phyloP scores from a whole-genome alignment of 2,797 vertebrate genomes.

The Typhlichthys eigenmanni region DNA sequence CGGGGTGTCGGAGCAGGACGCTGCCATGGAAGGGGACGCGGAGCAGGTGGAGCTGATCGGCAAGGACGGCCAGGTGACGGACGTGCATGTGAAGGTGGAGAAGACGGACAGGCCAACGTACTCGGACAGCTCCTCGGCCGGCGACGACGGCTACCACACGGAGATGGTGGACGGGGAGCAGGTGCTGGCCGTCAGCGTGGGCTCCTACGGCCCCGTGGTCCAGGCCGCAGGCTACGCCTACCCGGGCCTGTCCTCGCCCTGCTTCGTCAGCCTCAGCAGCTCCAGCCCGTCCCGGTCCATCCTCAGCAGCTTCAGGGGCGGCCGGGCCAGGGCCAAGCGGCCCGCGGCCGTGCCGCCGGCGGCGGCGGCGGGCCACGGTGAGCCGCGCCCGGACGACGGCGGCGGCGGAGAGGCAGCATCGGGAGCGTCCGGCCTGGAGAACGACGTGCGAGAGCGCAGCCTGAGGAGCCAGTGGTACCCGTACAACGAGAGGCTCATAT shows the following conservation, averaged over 20 bases:
- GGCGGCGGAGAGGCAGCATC: slow-evolving; percentile 53
- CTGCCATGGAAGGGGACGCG: slow-evolving; percentile 89
- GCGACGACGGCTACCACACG: slow-evolving; percentile 96
- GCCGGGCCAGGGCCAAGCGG: slow-evolving; percentile 87
- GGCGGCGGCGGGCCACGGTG: slow-evolving; percentile 63
- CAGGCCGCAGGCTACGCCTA: slow-evolving; percentile 89
- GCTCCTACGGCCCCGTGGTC: slow-evolving; percentile 91
- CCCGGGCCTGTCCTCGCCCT: slow-evolving; percentile 82
- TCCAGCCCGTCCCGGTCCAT: slow-evolving; percentile 94
- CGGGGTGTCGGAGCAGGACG: slow-evolving; percentile 92
- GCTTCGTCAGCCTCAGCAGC: slow-evolving; percentile 87
- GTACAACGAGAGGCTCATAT: slow-evolving; percentile 93
- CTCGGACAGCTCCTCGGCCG: slow-evolving; percentile 95
- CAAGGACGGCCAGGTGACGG: slow-evolving; percentile 89
- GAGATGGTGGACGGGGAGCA: slow-evolving; percentile 98
- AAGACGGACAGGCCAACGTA: slow-evolving; percentile 92
- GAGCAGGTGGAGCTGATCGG: slow-evolving; percentile 91
- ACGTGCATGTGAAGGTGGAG: slow-evolving; percentile 94
- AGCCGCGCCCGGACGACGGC: slow-evolving; percentile 66
- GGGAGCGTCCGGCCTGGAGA: slow-evolving; percentile 81
- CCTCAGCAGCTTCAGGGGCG: slow-evolving; percentile 90
- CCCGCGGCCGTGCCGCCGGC: slow-evolving; percentile 72
- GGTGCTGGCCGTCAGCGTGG: slow-evolving; percentile 93
- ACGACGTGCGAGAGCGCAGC: slow-evolving; percentile 87
- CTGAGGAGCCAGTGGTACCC: slow-evolving; percentile 93